Evolutionary conservation across 2,113 vertebrate species (phyloP).

Genomic region (Anarrhichthys ocellatus): DNA sequence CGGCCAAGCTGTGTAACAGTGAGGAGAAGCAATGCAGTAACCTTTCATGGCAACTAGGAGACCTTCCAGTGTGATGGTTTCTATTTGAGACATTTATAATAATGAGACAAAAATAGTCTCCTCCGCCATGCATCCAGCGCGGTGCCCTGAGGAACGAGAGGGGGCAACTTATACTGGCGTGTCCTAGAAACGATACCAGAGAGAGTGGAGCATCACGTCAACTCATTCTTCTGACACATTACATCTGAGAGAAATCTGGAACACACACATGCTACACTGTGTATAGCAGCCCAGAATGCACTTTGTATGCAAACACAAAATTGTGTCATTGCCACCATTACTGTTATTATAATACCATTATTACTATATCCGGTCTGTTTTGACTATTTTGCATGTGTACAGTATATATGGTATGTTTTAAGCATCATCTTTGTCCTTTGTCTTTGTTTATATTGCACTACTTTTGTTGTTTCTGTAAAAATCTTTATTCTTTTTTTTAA

Average conservation of each 20-base stretch:
- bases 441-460: not conserved
- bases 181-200: slow-evolving; percentile 69
- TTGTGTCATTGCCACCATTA: not conserved
- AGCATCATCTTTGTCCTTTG: not conserved
- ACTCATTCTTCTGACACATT: slow-evolving; percentile 34
- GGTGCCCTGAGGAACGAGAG: slow-evolving; percentile 53
- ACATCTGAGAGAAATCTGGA: slow-evolving; percentile 23
- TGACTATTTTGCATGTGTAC: not conserved
- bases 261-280: not conserved
- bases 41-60: slow-evolving; percentile 28
- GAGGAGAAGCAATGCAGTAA: not conserved
- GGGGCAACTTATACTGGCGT: slow-evolving; percentile 57
- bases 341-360: not conserved
- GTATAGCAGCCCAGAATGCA: not conserved
- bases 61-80: slow-evolving; percentile 39
- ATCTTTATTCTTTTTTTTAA: too few relatives aligned
- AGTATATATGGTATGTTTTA: not conserved
- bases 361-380: not conserved
- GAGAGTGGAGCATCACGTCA: slow-evolving; percentile 32
- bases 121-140: slow-evolving; percentile 40
- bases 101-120: slow-evolving; percentile 64
- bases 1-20: not conserved
- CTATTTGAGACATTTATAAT: slow-evolving; percentile 60
- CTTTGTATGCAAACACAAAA: not conserved
- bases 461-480: not conserved